Base-by-base conservation (phyloP, 1,140 invertebrate species). In the Drosophila carrolli region DNA sequence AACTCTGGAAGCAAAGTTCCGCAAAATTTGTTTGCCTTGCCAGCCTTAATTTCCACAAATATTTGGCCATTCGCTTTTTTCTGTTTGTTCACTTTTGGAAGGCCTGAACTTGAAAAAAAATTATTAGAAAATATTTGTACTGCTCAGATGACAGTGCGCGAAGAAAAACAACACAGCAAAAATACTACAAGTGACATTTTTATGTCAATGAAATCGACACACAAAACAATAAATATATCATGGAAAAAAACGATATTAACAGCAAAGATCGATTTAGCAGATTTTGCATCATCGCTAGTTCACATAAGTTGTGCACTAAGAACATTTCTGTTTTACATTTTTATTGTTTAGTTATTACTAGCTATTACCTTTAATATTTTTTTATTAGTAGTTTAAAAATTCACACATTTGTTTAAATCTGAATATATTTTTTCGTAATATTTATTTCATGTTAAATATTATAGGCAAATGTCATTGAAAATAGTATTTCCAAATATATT, bases 11-110 rank as follows among this genome's bases (percentile, higher is more conserved):
- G 63, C 60, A 50, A 63, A 82, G 58, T 78, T 83, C 55, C 54
- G 41, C 63, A 75, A 75, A 61, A 75, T 68, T 70, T 71, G 50
- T 76, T 77, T 88, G 75, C 44, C 76, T 73, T 88, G 65, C 46
- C 61, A 37, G 56, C 46, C 71, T 82, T 86, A 82, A 86, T 86
- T 86, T 85, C 53, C 62, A 43, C 83, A 86, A 82, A 88, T 88
- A 86, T 88, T 82, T 79, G 78, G 29, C 43, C 56, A 46, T 14
- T 56, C 54, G 44, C 56, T 56, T 65, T 71, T 41, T 16, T 35
- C 35, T 44, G 48, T 19, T 73, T 74, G 27, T 13, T 56, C 35
- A 43, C 55, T 66, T 51, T 62, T 23, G 47, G 27, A 23, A 44
- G 19, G 37, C 19, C 23, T 67, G 72, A 76, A 76, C 59, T 63